Evolutionary conservation across 2,888 invertebrate species (phyloP), one percentile per base, ranked within the genome.

Genomic region (Andrena dorsata): DNA sequence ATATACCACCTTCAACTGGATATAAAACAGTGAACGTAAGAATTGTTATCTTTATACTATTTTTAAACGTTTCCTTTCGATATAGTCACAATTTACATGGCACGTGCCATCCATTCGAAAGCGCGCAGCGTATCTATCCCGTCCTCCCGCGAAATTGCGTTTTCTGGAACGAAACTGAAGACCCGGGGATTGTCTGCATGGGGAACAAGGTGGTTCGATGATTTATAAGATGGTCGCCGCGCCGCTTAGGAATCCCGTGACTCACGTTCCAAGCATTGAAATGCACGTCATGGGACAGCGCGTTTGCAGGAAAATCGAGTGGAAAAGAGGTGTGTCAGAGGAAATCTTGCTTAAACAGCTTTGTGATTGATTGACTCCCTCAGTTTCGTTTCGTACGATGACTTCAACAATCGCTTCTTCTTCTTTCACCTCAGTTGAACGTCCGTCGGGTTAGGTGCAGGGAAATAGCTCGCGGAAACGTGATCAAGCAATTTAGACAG

Each of bases 141-240:
- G 51, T 64, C 28, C 53, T 41, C 16, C 41, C 41, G 1, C 41
- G 41, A 41, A 71, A 28, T 20, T 28, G 20, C 30, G 28, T 71
- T 71, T 49, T 20, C 28, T 28, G 26, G 7, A 51, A 41, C 8
- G 23, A 13, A 23, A 30, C 35, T 35, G 32, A 8, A 61, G n/a
- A 23, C 51, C 32, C n/a, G 26, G 49, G 16, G 35, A n/a, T 3
- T 53, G 32, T 28, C 58, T 8, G 30, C 13, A 28, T 10, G 13
- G 16, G 26, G 10, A 60, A 23, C 20, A 32, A 41, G 61, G 1
- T 23, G 32, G 35, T 41, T 61, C 26, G 65, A 77, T 65, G 72
- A 72, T 77, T 72, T 56, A 71, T 76, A 71, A 32, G 64, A 76
- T 49, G 41, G 41, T 41, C 41, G 41, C 41, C 23, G 61, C 32